phyloP scores from a whole-genome alignment of 2,113 vertebrate genomes.

The Camelus bactrianus region DNA sequence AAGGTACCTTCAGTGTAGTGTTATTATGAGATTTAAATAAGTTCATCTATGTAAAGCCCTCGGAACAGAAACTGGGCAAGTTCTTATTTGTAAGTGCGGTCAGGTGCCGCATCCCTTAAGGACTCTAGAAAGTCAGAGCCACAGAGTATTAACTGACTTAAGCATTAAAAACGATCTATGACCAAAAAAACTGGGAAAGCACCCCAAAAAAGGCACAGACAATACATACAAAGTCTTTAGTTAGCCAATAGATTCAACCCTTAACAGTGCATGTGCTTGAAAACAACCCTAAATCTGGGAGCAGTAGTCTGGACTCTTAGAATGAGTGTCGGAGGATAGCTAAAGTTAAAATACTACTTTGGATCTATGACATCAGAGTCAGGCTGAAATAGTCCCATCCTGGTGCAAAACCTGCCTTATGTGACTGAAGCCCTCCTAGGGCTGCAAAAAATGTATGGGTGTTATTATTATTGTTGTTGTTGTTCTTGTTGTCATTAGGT shows the following conservation, averaged over 20 bases:
- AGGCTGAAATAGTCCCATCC: not conserved
- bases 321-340: not conserved
- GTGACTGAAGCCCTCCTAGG: not conserved
- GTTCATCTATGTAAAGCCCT: not conserved
- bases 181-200: not conserved
- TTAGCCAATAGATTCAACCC: not conserved
- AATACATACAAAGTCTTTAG: not conserved
- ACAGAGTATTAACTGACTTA: not conserved
- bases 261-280: not conserved
- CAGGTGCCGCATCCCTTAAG: not conserved
- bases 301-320: not conserved
- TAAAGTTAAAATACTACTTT: conserved; percentile 38
- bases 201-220: not conserved
- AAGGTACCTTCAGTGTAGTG: not conserved
- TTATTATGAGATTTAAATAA: not conserved
- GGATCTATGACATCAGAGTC: conserved; percentile 14
- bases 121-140: conserved; percentile 24
- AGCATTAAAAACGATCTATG: conserved; percentile 1
- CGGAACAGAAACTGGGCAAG: not conserved
- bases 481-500: not conserved
- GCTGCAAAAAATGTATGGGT: not conserved
- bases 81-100: not conserved
- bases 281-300: not conserved
- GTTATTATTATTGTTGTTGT: not conserved
- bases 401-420: not conserved